Conservation (phyloP, 1,140 invertebrate species). For the Anastrepha obliqua region DNA sequence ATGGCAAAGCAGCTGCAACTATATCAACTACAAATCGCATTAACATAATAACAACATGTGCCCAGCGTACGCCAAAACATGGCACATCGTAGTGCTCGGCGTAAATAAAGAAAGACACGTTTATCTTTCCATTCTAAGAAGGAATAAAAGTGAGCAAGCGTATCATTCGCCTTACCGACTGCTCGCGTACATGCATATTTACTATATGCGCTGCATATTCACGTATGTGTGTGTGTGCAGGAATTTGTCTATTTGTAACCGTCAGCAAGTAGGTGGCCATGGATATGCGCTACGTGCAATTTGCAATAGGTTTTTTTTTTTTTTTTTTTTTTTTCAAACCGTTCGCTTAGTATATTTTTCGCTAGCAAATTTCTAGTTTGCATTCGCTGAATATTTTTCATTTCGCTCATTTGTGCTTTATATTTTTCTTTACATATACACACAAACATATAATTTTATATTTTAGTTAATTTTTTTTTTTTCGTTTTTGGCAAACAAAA, state of each 20-base stretch:
- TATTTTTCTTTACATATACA: not conserved
- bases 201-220: not conserved
- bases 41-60: slow-evolving; percentile 35
- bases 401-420: not conserved
- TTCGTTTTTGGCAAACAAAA: too few species aligned
- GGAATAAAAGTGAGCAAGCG: not conserved
- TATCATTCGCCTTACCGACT: not conserved
- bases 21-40: slow-evolving; percentile 32
- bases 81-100: not conserved
- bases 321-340: not conserved
- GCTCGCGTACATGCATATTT: not conserved
- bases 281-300: slow-evolving; percentile 11
- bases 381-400: not conserved
- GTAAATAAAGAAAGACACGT: slow-evolving; percentile 32
- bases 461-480: not conserved
- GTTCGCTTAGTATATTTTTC: slow-evolving; percentile 10
- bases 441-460: too few species aligned
- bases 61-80: slow-evolving; percentile 51
- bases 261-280: not conserved
- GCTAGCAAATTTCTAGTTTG: slow-evolving; percentile 40
- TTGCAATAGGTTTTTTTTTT: not conserved
- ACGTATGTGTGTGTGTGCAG: not conserved
- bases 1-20: slow-evolving; percentile 33
- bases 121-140: slow-evolving; percentile 36
- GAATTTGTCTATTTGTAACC: not conserved